Conservation (phyloP, 1,140 invertebrate species). For the Augochlora pura region DNA sequence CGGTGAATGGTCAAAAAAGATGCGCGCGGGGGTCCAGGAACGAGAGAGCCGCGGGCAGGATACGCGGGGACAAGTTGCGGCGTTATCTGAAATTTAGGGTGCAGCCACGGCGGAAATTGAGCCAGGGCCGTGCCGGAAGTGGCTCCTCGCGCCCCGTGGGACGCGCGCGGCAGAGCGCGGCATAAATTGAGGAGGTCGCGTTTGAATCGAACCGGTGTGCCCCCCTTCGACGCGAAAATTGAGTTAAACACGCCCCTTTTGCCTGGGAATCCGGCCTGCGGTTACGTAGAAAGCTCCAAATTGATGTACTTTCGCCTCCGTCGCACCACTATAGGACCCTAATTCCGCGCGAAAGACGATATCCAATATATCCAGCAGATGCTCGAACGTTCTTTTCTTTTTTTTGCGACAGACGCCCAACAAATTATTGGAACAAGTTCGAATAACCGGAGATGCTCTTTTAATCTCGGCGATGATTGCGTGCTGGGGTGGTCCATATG, state of each 20-base stretch:
- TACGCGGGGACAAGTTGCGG: conserved; percentile 59
- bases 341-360: not conserved
- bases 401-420: too few relatives aligned
- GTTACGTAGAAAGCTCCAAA: conserved; percentile 10
- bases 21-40: not conserved
- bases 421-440: too few relatives aligned
- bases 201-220: conserved; percentile 53
- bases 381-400: too few relatives aligned
- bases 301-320: conserved; percentile 19
- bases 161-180: conserved; percentile 28
- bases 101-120: conserved; percentile 58
- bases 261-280: not conserved
- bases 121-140: conserved; percentile 53
- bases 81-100: conserved; percentile 62
- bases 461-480: too few relatives aligned
- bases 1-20: not conserved
- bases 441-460: too few relatives aligned
- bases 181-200: conserved; percentile 59
- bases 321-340: not conserved
- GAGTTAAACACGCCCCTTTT: conserved; percentile 42
- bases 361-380: not conserved
- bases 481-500: too few relatives aligned
- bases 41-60: conserved; percentile 41
- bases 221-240: conserved; percentile 48
- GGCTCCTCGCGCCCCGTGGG: conserved; percentile 37